Percentiles rank a stretch among this genome's conserved stretches.
Evolutionary conservation across 2,797 vertebrate genomes (phyloP).

Genomic region (Danio tinwini): DNA sequence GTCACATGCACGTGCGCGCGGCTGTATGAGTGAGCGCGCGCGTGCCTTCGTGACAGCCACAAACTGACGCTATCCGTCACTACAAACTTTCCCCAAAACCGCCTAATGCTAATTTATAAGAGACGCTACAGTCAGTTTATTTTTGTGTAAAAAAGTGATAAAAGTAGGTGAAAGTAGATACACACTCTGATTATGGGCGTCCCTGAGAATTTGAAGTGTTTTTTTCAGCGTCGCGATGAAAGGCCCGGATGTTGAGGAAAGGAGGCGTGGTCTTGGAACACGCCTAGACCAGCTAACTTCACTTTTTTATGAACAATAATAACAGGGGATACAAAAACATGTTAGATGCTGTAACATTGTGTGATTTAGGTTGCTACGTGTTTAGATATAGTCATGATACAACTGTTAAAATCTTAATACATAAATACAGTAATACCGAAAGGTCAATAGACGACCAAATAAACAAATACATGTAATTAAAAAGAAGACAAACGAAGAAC

Average conservation of each 20-base stretch:
- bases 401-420: too few relatives aligned
- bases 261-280: constrained; percentile 22
- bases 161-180: background rate
- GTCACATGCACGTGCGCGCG: background rate
- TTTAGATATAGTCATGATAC: too few relatives aligned
- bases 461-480: too few relatives aligned
- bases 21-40: constrained; percentile 41
- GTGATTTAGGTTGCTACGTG: too few relatives aligned
- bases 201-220: constrained; percentile 6
- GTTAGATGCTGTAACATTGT: too few relatives aligned
- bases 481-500: too few relatives aligned
- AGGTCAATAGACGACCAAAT: too few relatives aligned
- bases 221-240: constrained; percentile 26
- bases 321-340: too few relatives aligned
- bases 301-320: too few relatives aligned
- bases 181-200: background rate
- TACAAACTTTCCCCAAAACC: constrained; percentile 48
- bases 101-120: background rate
- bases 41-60: constrained; percentile 67
- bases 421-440: too few relatives aligned
- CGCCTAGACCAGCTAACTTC: constrained; percentile 4
- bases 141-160: background rate
- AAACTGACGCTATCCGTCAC: constrained; percentile 72
- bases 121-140: background rate
- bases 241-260: constrained; percentile 27